These are phyloP conservation scores for Spodoptera littoralis DNA, from an alignment of 2,888 invertebrate genomes.

Conservation along the genomic window DNA sequence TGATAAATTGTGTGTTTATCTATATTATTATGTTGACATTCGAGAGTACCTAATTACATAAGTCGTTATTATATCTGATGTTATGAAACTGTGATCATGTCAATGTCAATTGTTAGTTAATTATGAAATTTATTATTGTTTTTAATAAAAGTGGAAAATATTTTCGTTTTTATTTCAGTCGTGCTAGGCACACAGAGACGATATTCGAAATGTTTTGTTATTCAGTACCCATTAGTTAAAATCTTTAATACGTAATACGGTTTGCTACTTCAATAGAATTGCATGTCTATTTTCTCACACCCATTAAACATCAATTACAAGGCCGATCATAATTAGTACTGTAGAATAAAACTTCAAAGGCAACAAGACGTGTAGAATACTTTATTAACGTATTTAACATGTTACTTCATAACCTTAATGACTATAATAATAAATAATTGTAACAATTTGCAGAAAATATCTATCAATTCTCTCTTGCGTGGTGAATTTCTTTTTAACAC, in stretches of 20 bases:
- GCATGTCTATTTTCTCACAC: slow-evolving; percentile 5
- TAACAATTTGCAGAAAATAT: no score
- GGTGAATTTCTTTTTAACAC: no score
- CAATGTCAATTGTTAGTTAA: slow-evolving; percentile 24
- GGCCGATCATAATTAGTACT: not conserved
- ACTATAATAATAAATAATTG: no score
- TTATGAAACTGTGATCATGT: slow-evolving; percentile 43
- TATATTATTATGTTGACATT: slow-evolving; percentile 26
- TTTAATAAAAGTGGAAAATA: slow-evolving; percentile 29
- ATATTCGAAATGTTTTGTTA: not conserved
- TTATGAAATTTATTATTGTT: slow-evolving; percentile 18
- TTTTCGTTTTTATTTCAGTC: slow-evolving; percentile 3
- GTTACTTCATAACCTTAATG: no score
- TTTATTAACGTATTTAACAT: not conserved
- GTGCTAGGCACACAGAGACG: no score
- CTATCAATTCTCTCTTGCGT: no score
- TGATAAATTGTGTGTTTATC: slow-evolving; percentile 23
- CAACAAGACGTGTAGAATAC: not conserved
- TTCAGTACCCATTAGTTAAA: no score
- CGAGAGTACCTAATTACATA: slow-evolving; percentile 21
- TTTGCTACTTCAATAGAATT: no score
- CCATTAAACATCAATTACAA: slow-evolving; percentile 1
- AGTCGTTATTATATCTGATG: slow-evolving; percentile 21
- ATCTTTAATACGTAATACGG: no score
- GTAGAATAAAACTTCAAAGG: slow-evolving; percentile 30